These are phyloP conservation scores for Potamarius usumacintae DNA, from an alignment of 2,113 vertebrate genomes.

Conservation along the genomic window DNA sequence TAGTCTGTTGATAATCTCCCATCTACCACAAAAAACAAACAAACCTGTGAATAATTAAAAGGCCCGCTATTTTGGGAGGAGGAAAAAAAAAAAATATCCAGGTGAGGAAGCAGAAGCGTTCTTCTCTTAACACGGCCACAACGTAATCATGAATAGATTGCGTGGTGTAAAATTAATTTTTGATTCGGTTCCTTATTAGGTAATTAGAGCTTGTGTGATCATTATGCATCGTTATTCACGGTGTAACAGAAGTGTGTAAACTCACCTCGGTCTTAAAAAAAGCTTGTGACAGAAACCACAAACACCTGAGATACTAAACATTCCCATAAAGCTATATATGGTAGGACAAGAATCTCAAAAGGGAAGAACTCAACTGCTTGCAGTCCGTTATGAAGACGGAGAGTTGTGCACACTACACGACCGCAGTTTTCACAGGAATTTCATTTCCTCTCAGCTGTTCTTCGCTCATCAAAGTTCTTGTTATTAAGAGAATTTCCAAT, in stretches of 20 bases:
- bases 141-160: constrained; percentile 20
- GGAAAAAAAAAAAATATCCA: neutral
- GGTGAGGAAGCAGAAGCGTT: constrained; percentile 16
- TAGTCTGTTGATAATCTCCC: neutral
- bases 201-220: constrained; percentile 22
- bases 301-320: too few species aligned
- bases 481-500: too few species aligned
- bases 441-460: neutral
- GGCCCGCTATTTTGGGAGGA: neutral
- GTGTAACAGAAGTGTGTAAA: neutral
- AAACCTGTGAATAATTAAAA: neutral
- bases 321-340: too few species aligned
- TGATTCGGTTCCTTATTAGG: constrained; percentile 3
- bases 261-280: too few species aligned
- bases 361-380: too few species aligned
- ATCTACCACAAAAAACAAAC: neutral
- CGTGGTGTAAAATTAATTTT: constrained; percentile 18
- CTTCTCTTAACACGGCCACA: neutral
- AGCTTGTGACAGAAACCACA: too few species aligned
- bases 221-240: neutral
- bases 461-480: too few species aligned
- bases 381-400: neutral
- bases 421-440: neutral
- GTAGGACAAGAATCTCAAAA: too few species aligned
- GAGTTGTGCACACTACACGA: neutral